Conservation (phyloP, 2,797 vertebrate genomes). For the Antrozous pallidus region DNA sequence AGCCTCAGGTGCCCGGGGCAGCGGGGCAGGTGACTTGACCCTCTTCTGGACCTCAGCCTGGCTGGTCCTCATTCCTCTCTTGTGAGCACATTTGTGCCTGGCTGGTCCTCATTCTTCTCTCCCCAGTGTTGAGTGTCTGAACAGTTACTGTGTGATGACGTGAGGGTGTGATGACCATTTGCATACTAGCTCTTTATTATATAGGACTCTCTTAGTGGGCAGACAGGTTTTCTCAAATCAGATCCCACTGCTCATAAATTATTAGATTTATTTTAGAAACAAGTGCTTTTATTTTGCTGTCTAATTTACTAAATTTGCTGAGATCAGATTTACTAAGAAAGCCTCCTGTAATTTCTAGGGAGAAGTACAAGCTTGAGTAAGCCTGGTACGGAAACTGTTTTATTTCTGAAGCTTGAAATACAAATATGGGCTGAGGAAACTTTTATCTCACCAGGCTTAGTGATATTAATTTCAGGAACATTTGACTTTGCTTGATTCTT, state of each 20-base stretch:
- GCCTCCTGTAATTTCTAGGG: not conserved
- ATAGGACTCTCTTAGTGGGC: not conserved
- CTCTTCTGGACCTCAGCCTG: too few species aligned
- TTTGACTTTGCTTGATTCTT: slow-evolving; percentile 14
- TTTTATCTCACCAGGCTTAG: not conserved
- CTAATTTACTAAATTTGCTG: not conserved
- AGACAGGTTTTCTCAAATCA: not conserved
- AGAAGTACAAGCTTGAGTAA: not conserved
- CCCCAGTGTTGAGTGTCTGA: too few species aligned
- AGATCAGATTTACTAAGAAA: not conserved
- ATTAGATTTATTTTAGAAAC: slow-evolving; percentile 34
- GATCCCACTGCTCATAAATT: not conserved
- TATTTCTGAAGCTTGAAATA: not conserved
- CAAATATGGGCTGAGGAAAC: not conserved
- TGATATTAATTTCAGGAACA: slow-evolving; percentile 16
- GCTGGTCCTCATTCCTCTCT: too few species aligned
- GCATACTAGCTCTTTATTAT: too few species aligned
- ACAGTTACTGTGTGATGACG: too few species aligned
- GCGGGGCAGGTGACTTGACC: too few species aligned
- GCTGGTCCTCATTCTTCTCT: too few species aligned
- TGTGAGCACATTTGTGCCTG: too few species aligned
- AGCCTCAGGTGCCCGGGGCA: too few species aligned
- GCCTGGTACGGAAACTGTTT: not conserved
- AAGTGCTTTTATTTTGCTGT: not conserved
- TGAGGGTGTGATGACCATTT: too few species aligned